Evolutionary conservation across 2,888 invertebrate genomes (phyloP).

Genomic region (Cosmopolites sordidus): DNA sequence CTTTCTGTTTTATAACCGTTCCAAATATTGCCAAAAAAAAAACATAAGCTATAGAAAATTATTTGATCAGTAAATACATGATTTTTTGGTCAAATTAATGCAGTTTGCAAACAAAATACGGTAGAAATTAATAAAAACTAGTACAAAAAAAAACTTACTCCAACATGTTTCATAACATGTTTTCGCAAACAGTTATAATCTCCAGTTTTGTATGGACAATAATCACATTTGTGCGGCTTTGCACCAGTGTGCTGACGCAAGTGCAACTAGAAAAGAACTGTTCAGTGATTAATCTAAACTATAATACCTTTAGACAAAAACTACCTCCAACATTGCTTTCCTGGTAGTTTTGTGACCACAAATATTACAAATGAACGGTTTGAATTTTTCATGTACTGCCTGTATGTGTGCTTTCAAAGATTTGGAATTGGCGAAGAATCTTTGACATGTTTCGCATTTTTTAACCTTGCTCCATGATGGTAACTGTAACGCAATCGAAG

Average conservation of each 20-base stretch:
- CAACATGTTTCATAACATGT: slow-evolving; percentile 62
- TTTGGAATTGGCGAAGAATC: slow-evolving; percentile 65
- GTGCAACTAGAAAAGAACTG: slow-evolving; percentile 54
- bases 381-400: slow-evolving; percentile 68
- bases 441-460: slow-evolving; percentile 64
- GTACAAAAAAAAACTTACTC: slow-evolving; percentile 40
- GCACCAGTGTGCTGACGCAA: slow-evolving; percentile 73
- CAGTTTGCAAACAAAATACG: background rate
- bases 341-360: slow-evolving; percentile 70
- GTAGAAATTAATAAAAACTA: background rate
- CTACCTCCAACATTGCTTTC: slow-evolving; percentile 62
- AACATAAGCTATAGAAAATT: background rate
- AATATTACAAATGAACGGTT: slow-evolving; percentile 69
- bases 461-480: slow-evolving; percentile 56
- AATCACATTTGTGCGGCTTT: slow-evolving; percentile 68
- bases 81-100: too few relatives aligned
- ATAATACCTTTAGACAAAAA: background rate
- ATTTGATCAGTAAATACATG: background rate
- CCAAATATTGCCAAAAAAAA: background rate
- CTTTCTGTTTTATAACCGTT: background rate
- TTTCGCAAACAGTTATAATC: slow-evolving; percentile 72
- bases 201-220: slow-evolving; percentile 65
- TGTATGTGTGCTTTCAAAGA: slow-evolving; percentile 65
- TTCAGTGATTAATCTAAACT: background rate
- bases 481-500: slow-evolving; percentile 30